A percentile compares a stretch with the other conserved stretches of the same genome.
These are phyloP conservation scores for Ridgeia piscesae DNA, from an alignment of 1,140 invertebrate genomes.

Conservation along the genomic window DNA sequence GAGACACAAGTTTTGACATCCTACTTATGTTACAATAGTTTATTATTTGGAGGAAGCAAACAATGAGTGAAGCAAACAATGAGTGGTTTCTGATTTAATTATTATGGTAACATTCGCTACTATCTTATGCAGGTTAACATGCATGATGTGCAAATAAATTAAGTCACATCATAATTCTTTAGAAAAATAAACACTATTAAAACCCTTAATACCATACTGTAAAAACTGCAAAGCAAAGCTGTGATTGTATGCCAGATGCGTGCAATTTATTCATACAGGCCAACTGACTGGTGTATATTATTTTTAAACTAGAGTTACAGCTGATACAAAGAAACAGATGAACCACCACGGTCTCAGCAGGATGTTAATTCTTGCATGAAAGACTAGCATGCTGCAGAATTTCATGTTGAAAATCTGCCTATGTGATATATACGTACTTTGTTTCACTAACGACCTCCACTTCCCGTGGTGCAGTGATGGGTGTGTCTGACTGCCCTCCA, in stretches of 20 bases:
- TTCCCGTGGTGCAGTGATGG: constrained; percentile 89
- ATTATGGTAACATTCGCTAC: background rate
- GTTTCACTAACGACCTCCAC: constrained; percentile 74
- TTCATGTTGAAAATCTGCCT: background rate
- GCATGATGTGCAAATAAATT: background rate
- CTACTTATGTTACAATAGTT: background rate
- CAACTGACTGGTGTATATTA: background rate
- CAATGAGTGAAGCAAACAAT: background rate
- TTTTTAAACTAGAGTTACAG: background rate
- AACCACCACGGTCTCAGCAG: background rate
- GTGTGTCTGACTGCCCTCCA: constrained; percentile 88
- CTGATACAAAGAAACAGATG: background rate
- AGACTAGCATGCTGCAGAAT: background rate
- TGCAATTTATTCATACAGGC: too few species aligned
- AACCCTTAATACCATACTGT: background rate
- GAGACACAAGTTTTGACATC: background rate
- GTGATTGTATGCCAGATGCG: too few species aligned
- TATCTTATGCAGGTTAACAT: too few species aligned
- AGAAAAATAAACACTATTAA: background rate
- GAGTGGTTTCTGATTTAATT: background rate
- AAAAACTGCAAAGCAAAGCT: background rate
- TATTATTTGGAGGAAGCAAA: background rate
- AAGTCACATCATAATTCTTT: background rate
- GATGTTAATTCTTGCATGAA: background rate
- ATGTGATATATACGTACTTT: constrained; percentile 56